Evolutionary conservation across 2,797 vertebrate species (phyloP), one percentile per base, ranked within the genome.

Genomic region (Thamnophis elegans): DNA sequence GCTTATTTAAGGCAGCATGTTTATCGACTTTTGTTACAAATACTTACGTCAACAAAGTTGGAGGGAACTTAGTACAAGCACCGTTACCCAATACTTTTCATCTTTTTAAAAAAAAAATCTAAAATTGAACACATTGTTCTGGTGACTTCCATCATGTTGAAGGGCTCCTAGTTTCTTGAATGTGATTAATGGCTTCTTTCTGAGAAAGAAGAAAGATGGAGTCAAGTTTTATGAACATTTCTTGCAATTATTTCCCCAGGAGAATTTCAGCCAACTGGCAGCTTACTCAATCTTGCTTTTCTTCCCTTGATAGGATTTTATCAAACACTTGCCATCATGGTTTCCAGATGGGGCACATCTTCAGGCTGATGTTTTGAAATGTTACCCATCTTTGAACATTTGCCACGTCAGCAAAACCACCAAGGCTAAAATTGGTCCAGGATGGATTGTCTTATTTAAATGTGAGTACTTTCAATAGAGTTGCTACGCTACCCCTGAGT

Each of bases 221-320:
- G 90, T 85, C 58, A 26, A 91, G 8, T 90, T 91, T 68, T 93
- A 25, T 90, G 12, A 26, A 91, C 13, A 88, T 68, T 94, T 93
- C 26, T 95, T 0, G 0, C 2, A 55, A 54, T 90, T 93, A 36
- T 55, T 92, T 93, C 89, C 93, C 89, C 20, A 58, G 12, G 87
- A 95, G 58, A 94, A 93, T 42, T 92, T 73, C 32, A 91, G 54
- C 54, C 95, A 96, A 95, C 0, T 85, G 36, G 65, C 91, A 95
- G 36, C 42, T 51, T 91, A 28, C 36, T 88, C 20, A 94, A 89
- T 20, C 26, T 47, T 3, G 1, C 20, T 95, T 95, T 91, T 14
- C 86, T 28, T 55, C 73, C 47, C 95, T 87, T 92, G 47, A 95
- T 60, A 60, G 93, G 1, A 28, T 95, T 96, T 95, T 96, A 94